Evolutionary conservation across 2,888 invertebrate species (phyloP), one percentile per base, ranked within the genome.

Genomic region (Pachymerium ferrugineum): DNA sequence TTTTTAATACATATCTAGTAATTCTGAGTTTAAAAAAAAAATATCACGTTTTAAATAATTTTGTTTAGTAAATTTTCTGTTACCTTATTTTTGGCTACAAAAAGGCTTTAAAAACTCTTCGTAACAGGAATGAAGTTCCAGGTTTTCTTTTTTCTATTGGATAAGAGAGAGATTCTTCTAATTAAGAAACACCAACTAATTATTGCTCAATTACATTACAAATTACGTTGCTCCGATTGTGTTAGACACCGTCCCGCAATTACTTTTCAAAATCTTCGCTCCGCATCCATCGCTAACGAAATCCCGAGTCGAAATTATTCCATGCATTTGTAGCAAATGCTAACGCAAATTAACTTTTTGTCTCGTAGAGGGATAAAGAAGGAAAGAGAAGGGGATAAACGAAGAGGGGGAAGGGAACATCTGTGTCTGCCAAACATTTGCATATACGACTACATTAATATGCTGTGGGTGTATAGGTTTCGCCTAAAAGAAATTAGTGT

Each of bases 301-400:
- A 30, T 68, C 68, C 8, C 28, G 29, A 68, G 30, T 28, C 68
- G 30, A 68, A 68, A 68, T 68, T 68, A 68, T 68, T 68, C 68
- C 68, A 28, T 68, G 68, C 68, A 68, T 68, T 68, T 68, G 68
- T 14, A 68, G 68, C 68, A 68, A 47, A 68, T 25, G 68, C 30
- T 68, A 68, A 68, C 68, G 30, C 30, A 68, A 68, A 68, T 68
- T 68, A 68, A 68, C 29, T 68, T 68, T 68, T 68, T 47, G 47
- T 28, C 68, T 30, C 14, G 25, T 28, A 30, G 30, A 68, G 68
- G 68, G 30, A 30, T 30, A 68, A 30, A 68, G 47, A 47, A 47
- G 47, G 22, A 22, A 47, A 47, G 8, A 22, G 22, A 22, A 47
- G 47, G 47, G 47, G 47, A 47, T 47, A 47, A n/a, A 47, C 47